Base-by-base conservation (phyloP, 2,113 vertebrate species). In the Istiophorus platypterus region DNA sequence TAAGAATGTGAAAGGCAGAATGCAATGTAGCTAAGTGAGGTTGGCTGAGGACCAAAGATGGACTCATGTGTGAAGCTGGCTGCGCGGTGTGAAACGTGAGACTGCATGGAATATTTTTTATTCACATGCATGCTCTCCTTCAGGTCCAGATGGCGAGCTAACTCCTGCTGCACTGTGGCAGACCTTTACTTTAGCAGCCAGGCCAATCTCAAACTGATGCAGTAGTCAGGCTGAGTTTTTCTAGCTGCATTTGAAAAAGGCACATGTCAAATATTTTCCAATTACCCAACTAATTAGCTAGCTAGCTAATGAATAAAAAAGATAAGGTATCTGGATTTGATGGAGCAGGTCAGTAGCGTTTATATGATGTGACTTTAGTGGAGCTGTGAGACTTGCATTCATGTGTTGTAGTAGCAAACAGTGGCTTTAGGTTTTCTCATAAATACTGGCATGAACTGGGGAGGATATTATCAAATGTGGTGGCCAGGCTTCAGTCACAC, bases 131-230 rank as follows among this genome's bases (percentile, higher is more conserved):
- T 42, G 52, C 37, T 51, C 26, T 66, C 18, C 18, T 22, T 27
- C 8, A 5, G 17, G 24, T 42, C 65, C 57, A 70, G 72, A 70
- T 70, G 72, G 65, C 49, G 26, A 15, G 17, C 45, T 69, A 31
- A 56, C 64, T 11, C 64, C 56, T 24, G 64, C 22, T 14, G n/a
- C 22, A 27, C 65, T 12, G n/a, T 39, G 65, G 34, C 22, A n/a
- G 20, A 68, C 7, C 58, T 65, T 42, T 20, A 45, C 54, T 49
- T 68, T 59, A 62, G 42, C 42, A 31, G 22, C 20, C 2, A 1
- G 17, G 24, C 51, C 37, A 27, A 34, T 37, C 45, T 15, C 54
- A 65, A 45, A 65, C n/a, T n/a, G 54, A 22, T 37, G n/a, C 18
- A 5, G 34, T 63, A 68, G 26, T 47, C 24, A 27, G 24, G 13